Percentiles rank a stretch among this genome's conserved stretches.
These are phyloP conservation scores for Euwallacea fornicatus DNA, from an alignment of 1,140 invertebrate species.

Conservation along the genomic window DNA sequence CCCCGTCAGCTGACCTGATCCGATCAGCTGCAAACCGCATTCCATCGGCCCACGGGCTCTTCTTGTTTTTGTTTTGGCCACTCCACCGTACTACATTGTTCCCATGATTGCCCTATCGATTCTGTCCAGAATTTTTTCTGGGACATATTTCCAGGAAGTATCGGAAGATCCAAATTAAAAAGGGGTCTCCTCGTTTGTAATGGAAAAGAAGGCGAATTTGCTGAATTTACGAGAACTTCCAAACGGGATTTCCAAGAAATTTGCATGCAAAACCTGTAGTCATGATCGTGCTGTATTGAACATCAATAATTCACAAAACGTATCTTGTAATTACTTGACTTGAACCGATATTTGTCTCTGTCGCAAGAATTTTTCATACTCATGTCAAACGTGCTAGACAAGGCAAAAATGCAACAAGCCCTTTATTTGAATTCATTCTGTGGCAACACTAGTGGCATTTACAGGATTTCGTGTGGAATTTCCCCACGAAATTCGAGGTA, in stretches of 20 bases:
- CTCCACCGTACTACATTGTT: slow-evolving; percentile 26
- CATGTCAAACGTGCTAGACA: too few relatives aligned
- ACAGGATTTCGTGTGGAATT: not conserved
- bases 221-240: not conserved
- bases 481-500: slow-evolving; percentile 2
- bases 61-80: slow-evolving; percentile 37
- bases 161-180: too few relatives aligned
- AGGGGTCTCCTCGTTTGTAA: too few relatives aligned
- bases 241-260: slow-evolving; percentile 8
- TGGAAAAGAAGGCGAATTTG: too few relatives aligned
- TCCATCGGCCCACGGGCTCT: slow-evolving; percentile 35
- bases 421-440: not conserved
- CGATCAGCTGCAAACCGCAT: slow-evolving; percentile 38
- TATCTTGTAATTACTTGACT: not conserved
- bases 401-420: too few relatives aligned
- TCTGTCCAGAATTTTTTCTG: not conserved
- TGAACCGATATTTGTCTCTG: too few relatives aligned
- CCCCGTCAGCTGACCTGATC: slow-evolving; percentile 27
- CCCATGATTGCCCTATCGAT: slow-evolving; percentile 22
- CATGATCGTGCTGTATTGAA: not conserved
- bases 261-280: slow-evolving; percentile 7
- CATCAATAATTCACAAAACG: slow-evolving; percentile 3
- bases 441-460: not conserved
- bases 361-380: too few relatives aligned
- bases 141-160: too few relatives aligned